Evolutionary conservation across 2,113 vertebrate species (phyloP), one percentile per base, ranked within the genome.

Genomic region (Pithys albifrons): DNA sequence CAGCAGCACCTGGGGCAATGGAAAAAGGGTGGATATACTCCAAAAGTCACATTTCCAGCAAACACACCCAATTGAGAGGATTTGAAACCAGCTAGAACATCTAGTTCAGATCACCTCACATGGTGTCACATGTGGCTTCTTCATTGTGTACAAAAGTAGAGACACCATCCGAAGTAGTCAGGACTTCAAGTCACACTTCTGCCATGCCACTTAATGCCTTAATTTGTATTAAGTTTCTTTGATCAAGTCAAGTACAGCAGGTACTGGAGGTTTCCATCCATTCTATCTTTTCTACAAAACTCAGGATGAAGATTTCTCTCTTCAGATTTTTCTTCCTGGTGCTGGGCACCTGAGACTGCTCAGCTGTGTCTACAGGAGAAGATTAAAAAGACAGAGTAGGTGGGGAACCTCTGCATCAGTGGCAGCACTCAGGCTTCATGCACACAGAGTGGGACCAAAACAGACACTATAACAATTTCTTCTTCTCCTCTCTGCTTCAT

Each of bases 11-110:
- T 35, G 77, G 65, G 96, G 57, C 55, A 52, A 70, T 14, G 43
- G 78, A 51, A 79, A 35, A 85, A 95, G 73, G 82, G 48, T 83
- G 92, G 77, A 87, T 49, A 0, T 22, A 49, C 29, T 86, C 87
- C 84, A 96, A 82, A 89, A 69, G 92, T 76, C 70, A 72, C 25
- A 45, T 82, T 97, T 96, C 85, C 73, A 96, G 83, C 80, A 94
- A 82, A 93, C 85, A 92, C 84, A 85, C 85, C 91, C 87, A 91
- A 46, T 20, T 90, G 76, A 97, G 55, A 83, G n/a, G 55, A 78
- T 76, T 95, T 29, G 0, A 18, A 77, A 85, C 37, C 62, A 96
- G 45, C 48, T 96, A 89, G 72, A 86, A 85, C 33, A 33, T 92
- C 93, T 95, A 95, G 74, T 88, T 97, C 39, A 8, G 35, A 93